phyloP scores from a whole-genome alignment of 2,797 vertebrate species.

The Halcyon chelicuti region DNA sequence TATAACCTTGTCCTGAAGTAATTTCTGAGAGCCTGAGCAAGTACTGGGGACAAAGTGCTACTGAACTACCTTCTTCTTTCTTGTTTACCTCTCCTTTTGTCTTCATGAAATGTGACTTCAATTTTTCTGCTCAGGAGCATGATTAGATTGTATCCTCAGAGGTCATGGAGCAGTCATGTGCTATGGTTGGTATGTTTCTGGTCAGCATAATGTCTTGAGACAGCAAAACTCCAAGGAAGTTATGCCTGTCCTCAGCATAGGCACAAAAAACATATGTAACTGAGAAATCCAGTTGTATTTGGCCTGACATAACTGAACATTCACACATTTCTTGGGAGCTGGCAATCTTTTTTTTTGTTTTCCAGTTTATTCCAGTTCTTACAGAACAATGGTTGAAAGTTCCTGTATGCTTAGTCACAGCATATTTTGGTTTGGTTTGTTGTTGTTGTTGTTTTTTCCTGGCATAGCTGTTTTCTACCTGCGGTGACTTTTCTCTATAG shows the following conservation, averaged over 20 bases:
- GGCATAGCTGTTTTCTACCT: not conserved
- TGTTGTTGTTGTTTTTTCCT: not conserved
- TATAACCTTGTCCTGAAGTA: constrained; percentile 19
- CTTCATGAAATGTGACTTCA: not conserved
- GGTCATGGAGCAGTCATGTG: not conserved
- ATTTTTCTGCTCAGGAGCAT: not conserved
- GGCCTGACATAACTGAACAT: not conserved
- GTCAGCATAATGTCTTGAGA: not conserved
- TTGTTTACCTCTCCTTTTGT: not conserved
- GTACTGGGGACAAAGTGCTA: not conserved
- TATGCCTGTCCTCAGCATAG: not conserved
- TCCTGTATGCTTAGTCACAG: not conserved
- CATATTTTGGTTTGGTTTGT: not conserved
- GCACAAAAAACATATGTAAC: not conserved
- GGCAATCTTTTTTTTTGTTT: not conserved
- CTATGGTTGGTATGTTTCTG: not conserved
- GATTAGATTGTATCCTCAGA: not conserved
- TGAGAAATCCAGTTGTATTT: not conserved
- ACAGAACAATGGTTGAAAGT: not conserved
- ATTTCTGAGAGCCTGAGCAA: not conserved
- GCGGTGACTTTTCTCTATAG: not conserved
- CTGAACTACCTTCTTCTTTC: not conserved
- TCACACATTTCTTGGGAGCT: not conserved
- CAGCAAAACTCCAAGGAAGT: not conserved
- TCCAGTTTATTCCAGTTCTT: not conserved